A percentile compares a stretch with the other conserved stretches of the same genome.
phyloP scores from a whole-genome alignment of 2,888 invertebrate genomes.

The Elegia similella region DNA sequence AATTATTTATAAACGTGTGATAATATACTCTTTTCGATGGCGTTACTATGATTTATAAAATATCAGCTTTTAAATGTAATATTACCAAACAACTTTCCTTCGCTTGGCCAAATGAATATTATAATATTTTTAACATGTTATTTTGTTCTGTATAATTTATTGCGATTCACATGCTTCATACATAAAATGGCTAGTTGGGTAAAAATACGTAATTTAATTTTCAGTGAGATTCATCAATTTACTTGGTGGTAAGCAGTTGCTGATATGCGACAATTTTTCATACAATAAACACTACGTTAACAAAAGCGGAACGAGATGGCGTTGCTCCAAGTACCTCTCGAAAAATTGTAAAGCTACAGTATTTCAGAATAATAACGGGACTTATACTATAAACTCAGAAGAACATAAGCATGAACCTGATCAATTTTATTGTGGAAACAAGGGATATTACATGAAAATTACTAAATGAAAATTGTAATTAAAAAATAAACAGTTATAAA shows the following conservation, averaged over 20 bases:
- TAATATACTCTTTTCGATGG: not conserved
- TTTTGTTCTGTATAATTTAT: not conserved
- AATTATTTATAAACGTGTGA: not conserved
- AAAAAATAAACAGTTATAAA: not conserved
- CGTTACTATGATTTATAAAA: not conserved
- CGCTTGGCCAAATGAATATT: not conserved
- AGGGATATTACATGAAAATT: constrained; percentile 1
- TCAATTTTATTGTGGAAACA: not conserved
- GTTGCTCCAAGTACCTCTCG: constrained; percentile 7
- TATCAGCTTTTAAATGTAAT: not conserved
- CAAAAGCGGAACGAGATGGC: constrained; percentile 1
- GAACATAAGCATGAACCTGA: constrained; percentile 6
- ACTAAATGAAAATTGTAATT: not conserved
- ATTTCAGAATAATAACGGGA: constrained; percentile 1
- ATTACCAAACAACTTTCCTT: not conserved
- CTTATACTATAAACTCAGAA: not conserved
- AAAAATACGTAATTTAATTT: not conserved
- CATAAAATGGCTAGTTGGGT: not conserved
- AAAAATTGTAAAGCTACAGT: not conserved
- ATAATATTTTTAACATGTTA: not conserved
- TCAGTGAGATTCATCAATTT: constrained; percentile 5
- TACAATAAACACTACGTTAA: constrained; percentile 13
- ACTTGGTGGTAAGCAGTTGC: constrained; percentile 6
- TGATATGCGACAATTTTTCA: constrained; percentile 16
- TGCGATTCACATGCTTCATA: not conserved